Base-by-base conservation (phyloP, 2,113 vertebrate genomes). In the Herpetotheres cachinnans region DNA sequence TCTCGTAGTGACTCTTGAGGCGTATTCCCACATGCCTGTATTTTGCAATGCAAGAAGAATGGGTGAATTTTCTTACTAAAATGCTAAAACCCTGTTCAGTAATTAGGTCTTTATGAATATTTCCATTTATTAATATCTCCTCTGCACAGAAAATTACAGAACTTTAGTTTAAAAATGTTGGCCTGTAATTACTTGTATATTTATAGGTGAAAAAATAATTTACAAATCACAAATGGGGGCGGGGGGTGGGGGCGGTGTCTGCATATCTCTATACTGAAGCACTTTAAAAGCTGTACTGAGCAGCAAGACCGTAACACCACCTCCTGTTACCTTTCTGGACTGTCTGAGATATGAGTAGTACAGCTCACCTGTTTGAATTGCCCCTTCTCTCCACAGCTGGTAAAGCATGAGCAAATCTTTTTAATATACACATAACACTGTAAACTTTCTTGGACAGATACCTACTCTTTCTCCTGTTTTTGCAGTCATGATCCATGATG, bases 1-100 rank as follows among this genome's bases (percentile, higher is more conserved):
- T 58, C 22, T n/a, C 1, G 0, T 30, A 7, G 16, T 26, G 22
- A 42, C 50, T 49, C 13, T 44, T 74, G 0, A 0, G 19, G 16
- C n/a, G 24, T 77, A 42, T 89, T 38, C 20, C 30, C 25, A 52
- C 11, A 29, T 2, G 5, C 38, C 11, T 34, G 13, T n/a, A 40
- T 82, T 82, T 76, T n/a, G 22, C 65, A 46, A 25, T 21, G 34
- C 44, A 47, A 70, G 36, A 82, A 65, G 25, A 91, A 55, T 13
- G 11, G 13, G 21, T 30, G 14, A 47, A n/a, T 52, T 40, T 63
- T 84, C 49, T 52, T 40, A 56, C 19, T n/a, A 47, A 91, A 61
- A 50, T 47, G 34, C 3, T 76, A 59, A 58, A 84, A 32, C n/a
- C 11, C 56, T 47, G 5, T 63, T 74, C 49, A 46, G 13, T 63